Base-by-base conservation (phyloP, 2,888 invertebrate genomes). In the Plebejus melissa region DNA sequence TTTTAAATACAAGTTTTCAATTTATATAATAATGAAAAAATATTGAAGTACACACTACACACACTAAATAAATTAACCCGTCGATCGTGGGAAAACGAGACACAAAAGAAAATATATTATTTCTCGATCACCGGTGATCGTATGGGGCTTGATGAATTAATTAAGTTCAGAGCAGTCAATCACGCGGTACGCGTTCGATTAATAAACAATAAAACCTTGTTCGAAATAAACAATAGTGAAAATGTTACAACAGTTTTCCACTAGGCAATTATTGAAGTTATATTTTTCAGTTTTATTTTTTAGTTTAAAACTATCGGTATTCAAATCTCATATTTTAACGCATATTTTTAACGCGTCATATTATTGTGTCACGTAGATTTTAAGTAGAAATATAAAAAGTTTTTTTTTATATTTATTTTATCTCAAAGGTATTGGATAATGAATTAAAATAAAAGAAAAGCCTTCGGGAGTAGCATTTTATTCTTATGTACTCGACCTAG, bases 391-490 rank as follows among this genome's bases (percentile, higher is more conserved):
- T 58, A 22, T 58, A 58, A 4, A 58, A 58, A 22, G 5, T 6
- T 5, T 58, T 58, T 41, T 41, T 41, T 9, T 22, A 22, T 22
- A 22, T 22, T 22, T 22, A 41, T 41, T 58, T 2, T 22, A 58
- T 58, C 58, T 58, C 0, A 58, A n/a, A 58, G 22, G 4, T 65
- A 65, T 32, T 36, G 3, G 32, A 65, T 65, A 65, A 65, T 65
- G 16, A 65, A 65, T 65, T 65, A 65, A 65, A 32, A 36, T 65
- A 65, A 65, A 65, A 32, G 32, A 65, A 32, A 65, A 65, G 60
- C 65, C 65, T 65, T 32, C 32, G 32, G 65, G 32, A 65, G 65
- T 4, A 32, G 65, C 65, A 36, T 65, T 65, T 36, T 16, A 65
- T 65, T 65, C 32, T 36, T 16, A 32, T 65, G 65, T 65, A 32